Base-by-base conservation (phyloP, 2,888 invertebrate genomes). In the Theretra japonica region DNA sequence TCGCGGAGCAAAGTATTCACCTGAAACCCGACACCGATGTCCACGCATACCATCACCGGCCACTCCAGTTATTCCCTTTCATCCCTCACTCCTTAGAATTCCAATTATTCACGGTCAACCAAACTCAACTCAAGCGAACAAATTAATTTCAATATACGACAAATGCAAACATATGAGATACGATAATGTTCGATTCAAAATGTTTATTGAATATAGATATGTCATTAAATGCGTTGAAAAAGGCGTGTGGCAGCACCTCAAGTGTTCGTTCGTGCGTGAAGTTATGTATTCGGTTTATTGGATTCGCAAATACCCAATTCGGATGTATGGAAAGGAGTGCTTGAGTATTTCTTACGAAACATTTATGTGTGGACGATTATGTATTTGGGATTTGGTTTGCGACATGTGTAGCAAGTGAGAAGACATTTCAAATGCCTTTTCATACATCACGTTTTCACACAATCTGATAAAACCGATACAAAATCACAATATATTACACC, bases 41-140 rank as follows among this genome's bases (percentile, higher is more conserved):
- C 56, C 69, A 75, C 53, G 7, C 75, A 72, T 76, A 68, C 74
- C 75, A 50, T 69, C 65, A 71, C 58, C 68, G 71, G 75, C 73
- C 72, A 73, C 72, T 76, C 70, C 71, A 78, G 75, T 57, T 80
- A 80, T 80, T 79, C 73, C 75, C 81, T 77, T 82, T 80, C 74
- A 77, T 75, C 76, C 75, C 71, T 73, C 69, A 60, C 72, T 69
- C 72, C 33, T 68, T 69, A 69, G 62, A 62, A 72, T 69, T 76
- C 75, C 75, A 75, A 77, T 76, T 73, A 76, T 78, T 78, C 73
- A 76, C 76, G 56, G 72, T 73, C 71, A 65, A 53, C 30, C 62
- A 33, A 68, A 53, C 48, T 48, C 23, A 15, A 6, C 33, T 41
- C 41, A 41, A 41, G 15, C 21, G 5, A 48, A 5, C 41, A 6